Evolutionary conservation across 2,888 invertebrate genomes (phyloP).

Genomic region (Bellardia bayeri): DNA sequence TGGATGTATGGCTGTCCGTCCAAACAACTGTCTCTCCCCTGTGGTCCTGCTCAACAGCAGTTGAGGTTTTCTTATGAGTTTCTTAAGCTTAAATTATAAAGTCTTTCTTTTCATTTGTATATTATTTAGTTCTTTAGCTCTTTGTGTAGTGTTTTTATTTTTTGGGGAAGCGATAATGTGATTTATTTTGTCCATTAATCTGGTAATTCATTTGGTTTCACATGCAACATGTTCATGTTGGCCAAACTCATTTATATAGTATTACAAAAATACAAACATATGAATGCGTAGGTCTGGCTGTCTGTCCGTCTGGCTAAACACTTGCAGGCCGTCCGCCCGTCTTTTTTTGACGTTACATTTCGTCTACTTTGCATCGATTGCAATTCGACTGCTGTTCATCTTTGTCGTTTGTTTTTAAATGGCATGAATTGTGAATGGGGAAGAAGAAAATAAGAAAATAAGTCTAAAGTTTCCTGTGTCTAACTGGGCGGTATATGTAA

Average conservation of each 20-base stretch:
- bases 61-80: slow-evolving; percentile 24
- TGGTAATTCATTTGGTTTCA: slow-evolving; percentile 83
- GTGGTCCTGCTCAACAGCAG: slow-evolving; percentile 47
- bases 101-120: slow-evolving; percentile 2
- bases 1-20: slow-evolving; percentile 36
- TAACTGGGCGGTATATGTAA: slow-evolving; percentile 70
- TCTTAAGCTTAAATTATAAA: slow-evolving; percentile 18
- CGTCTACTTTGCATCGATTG: slow-evolving; percentile 80
- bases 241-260: slow-evolving; percentile 78
- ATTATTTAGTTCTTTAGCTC: slow-evolving; percentile 34
- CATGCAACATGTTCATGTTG: slow-evolving; percentile 73
- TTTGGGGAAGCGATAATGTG: slow-evolving; percentile 84
- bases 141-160: slow-evolving; percentile 56
- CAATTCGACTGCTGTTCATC: slow-evolving; percentile 83
- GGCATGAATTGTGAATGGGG: neutral
- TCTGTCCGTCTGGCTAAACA: slow-evolving; percentile 2
- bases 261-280: slow-evolving; percentile 56
- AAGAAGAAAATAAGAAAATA: slow-evolving; percentile 1
- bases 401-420: slow-evolving; percentile 74
- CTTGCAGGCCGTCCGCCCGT: neutral
- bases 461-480: slow-evolving; percentile 66
- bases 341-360: slow-evolving; percentile 40
- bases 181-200: slow-evolving; percentile 84
- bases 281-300: slow-evolving; percentile 64
- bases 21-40: slow-evolving; percentile 60